Conservation (phyloP, 92 coral and sea anemone species). For the Ricordea florida region DNA sequence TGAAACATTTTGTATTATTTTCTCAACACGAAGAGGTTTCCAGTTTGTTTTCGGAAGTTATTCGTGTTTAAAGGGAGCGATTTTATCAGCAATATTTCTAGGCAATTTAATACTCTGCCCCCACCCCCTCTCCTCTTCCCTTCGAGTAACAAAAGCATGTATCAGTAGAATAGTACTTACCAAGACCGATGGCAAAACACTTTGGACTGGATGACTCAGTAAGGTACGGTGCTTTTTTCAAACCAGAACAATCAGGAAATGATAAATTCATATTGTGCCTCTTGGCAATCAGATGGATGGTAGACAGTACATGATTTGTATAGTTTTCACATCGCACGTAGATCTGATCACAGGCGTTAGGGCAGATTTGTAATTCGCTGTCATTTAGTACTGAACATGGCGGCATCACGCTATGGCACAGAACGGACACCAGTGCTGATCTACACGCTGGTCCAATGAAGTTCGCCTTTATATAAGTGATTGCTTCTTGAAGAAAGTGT, state of each 20-base stretch:
- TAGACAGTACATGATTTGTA: neutral
- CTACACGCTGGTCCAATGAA: slow-evolving; percentile 4
- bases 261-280: neutral
- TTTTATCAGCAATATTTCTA: no score
- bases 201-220: neutral
- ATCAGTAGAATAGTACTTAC: neutral
- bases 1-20: no score
- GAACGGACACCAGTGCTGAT: neutral
- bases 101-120: neutral
- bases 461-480: neutral
- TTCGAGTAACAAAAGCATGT: neutral
- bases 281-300: neutral
- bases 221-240: neutral
- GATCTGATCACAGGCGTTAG: slow-evolving; percentile 56
- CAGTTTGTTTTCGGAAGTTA: no score
- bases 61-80: no score
- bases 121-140: no score
- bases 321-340: slow-evolving; percentile 21
- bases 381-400: slow-evolving; percentile 52
- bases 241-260: slow-evolving; percentile 4
- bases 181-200: neutral
- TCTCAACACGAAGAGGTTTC: no score
- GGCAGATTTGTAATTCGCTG: slow-evolving; percentile 28
- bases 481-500: neutral
- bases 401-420: slow-evolving; percentile 57